Percentiles rank a stretch among this genome's conserved stretches.
Evolutionary conservation across 2,888 invertebrate genomes (phyloP).

Genomic region (Sialis fuliginosa): DNA sequence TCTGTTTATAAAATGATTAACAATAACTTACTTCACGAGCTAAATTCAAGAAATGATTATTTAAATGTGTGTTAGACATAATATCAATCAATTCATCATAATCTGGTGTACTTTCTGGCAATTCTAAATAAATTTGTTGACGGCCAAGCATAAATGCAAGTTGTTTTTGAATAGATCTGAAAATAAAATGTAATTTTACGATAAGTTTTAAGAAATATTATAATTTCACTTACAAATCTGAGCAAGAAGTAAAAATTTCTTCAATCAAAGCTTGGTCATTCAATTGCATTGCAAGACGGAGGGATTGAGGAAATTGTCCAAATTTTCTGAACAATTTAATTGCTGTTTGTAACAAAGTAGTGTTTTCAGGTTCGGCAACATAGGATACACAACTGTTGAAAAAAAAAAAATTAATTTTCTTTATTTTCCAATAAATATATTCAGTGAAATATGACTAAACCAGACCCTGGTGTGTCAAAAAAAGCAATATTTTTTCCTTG

Average conservation of each 20-base stretch:
- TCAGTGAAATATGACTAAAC: no score
- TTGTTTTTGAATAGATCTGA: conserved; percentile 45
- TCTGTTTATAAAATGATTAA: neutral
- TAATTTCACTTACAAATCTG: conserved; percentile 30
- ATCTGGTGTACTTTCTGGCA: conserved; percentile 34
- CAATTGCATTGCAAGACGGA: conserved; percentile 50
- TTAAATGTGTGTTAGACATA: conserved; percentile 54
- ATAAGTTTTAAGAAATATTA: no score
- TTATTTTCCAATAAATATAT: no score
- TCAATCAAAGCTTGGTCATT: conserved; percentile 38
- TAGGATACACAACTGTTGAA: conserved; percentile 61
- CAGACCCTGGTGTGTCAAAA: no score
- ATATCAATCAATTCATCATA: conserved; percentile 43
- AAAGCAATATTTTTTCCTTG: no score
- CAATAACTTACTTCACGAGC: conserved; percentile 38
- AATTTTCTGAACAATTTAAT: conserved; percentile 47
- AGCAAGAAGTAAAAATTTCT: conserved; percentile 41
- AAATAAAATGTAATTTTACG: conserved; percentile 9
- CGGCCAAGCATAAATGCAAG: conserved; percentile 56
- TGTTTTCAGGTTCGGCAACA: conserved; percentile 66
- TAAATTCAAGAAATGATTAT: conserved; percentile 50
- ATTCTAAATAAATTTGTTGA: conserved; percentile 47
- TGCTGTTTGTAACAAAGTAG: conserved; percentile 46
- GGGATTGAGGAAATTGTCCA: conserved; percentile 44
- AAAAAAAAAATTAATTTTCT: conserved; percentile 2